These are phyloP conservation scores for Toxotes lorentzi DNA, from an alignment of 2,797 vertebrate species.

Conservation along the genomic window DNA sequence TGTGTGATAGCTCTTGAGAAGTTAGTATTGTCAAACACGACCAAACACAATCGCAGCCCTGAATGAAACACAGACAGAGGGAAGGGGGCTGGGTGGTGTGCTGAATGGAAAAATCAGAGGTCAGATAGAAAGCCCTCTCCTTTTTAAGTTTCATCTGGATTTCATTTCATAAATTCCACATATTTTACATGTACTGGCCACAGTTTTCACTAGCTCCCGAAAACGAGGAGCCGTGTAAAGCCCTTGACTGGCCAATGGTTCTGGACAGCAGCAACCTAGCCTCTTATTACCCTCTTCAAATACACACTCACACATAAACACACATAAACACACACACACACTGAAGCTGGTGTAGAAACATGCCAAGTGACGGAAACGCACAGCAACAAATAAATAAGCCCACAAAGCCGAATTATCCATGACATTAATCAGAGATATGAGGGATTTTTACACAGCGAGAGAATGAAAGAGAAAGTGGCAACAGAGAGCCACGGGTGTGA, in stretches of 20 bases:
- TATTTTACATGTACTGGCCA: slow-evolving; percentile 83
- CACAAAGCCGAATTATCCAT: slow-evolving; percentile 49
- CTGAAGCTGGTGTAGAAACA: slow-evolving; percentile 27
- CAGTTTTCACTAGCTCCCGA: slow-evolving; percentile 81
- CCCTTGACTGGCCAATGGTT: slow-evolving; percentile 40
- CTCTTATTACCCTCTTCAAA: slow-evolving; percentile 61
- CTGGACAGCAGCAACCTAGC: slow-evolving; percentile 53
- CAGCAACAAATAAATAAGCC: slow-evolving; percentile 72
- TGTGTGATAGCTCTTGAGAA: slow-evolving; percentile 4
- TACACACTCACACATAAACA: slow-evolving; percentile 41
- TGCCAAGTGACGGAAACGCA: slow-evolving; percentile 39
- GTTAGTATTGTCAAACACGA: slow-evolving; percentile 39
- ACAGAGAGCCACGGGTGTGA: slow-evolving; percentile 86
- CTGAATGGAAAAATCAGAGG: slow-evolving; percentile 77
- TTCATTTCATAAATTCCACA: slow-evolving; percentile 87
- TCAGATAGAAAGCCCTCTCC: slow-evolving; percentile 78
- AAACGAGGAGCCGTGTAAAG: slow-evolving; percentile 58
- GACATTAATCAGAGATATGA: slow-evolving; percentile 66
- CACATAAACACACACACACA: slow-evolving; percentile 42
- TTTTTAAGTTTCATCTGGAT: slow-evolving; percentile 86
- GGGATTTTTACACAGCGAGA: slow-evolving; percentile 55
- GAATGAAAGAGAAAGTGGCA: slow-evolving; percentile 81
- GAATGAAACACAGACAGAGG: slow-evolving; percentile 63
- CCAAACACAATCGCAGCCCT: slow-evolving; percentile 39
- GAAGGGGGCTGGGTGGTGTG: slow-evolving; percentile 19